Conservation (phyloP, 1,140 invertebrate species). For the Dreissena polymorpha region DNA sequence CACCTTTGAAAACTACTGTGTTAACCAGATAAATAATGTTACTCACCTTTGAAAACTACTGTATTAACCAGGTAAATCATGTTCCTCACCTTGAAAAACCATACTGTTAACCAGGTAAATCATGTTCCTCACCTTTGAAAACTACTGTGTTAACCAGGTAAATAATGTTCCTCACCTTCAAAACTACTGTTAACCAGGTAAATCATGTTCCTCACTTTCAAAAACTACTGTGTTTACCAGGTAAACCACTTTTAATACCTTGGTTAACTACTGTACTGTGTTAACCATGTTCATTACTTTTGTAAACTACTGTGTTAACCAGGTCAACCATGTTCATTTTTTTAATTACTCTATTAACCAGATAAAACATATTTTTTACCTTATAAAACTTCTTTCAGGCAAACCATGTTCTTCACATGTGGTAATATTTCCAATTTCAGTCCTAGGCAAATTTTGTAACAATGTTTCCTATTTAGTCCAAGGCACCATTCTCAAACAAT, state of each 20-base stretch:
- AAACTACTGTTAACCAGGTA: slow-evolving; percentile 88
- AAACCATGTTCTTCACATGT: slow-evolving; percentile 86
- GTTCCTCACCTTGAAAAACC: slow-evolving; percentile 96
- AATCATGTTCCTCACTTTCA: slow-evolving; percentile 95
- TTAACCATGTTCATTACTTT: slow-evolving; percentile 94
- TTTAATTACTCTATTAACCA: slow-evolving; percentile 92
- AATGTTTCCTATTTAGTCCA: no score
- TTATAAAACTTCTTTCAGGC: slow-evolving; percentile 91
- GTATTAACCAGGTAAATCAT: slow-evolving; percentile 89
- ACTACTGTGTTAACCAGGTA: slow-evolving; percentile 91
- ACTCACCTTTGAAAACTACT: slow-evolving; percentile 96
- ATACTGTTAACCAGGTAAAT: slow-evolving; percentile 89
- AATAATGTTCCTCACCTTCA: slow-evolving; percentile 95
- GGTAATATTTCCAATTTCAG: not conserved
- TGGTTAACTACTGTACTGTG: slow-evolving; percentile 95
- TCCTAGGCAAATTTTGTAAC: no score
- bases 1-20: slow-evolving; percentile 96
- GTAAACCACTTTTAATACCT: slow-evolving; percentile 93
- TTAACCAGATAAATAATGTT: slow-evolving; percentile 91
- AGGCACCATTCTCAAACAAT: no score
- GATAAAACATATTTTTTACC: slow-evolving; percentile 88
- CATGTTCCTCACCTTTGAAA: slow-evolving; percentile 96
- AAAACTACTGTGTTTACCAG: slow-evolving; percentile 93
- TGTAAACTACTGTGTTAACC: slow-evolving; percentile 93
- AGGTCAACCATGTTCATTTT: slow-evolving; percentile 91